These are phyloP conservation scores for Lepus americanus DNA, from an alignment of 2,113 vertebrate species.

Conservation along the genomic window DNA sequence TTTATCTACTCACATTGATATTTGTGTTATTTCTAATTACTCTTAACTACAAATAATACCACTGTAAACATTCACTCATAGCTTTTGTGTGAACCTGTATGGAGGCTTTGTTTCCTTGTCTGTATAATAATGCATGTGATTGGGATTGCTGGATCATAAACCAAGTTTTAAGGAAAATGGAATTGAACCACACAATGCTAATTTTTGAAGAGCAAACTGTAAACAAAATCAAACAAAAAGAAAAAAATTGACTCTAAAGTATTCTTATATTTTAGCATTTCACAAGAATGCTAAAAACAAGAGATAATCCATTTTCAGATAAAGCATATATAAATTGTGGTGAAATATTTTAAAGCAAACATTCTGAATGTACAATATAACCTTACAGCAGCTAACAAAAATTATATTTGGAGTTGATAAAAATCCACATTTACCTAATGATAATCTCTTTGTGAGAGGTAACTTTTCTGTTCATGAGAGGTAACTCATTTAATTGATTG, in stretches of 20 bases:
- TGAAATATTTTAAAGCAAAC: constrained; percentile 63
- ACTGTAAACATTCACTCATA: no score
- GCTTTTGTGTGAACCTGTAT: no score
- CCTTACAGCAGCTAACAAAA: constrained; percentile 37
- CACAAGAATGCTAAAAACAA: not conserved
- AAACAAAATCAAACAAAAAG: constrained; percentile 3
- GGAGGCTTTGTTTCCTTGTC: no score
- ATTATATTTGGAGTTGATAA: not conserved
- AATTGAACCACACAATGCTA: not conserved
- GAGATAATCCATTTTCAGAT: constrained; percentile 34
- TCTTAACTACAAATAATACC: no score
- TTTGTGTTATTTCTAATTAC: no score
- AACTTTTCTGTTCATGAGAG: not conserved
- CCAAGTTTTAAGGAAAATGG: not conserved
- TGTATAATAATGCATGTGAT: no score
- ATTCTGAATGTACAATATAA: constrained; percentile 53
- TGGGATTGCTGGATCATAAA: not conserved
- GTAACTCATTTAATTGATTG: constrained; percentile 30
- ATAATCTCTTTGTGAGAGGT: constrained; percentile 23
- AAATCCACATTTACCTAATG: constrained; percentile 35
- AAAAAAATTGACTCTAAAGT: not conserved
- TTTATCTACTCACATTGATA: no score
- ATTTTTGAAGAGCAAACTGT: constrained; percentile 56
- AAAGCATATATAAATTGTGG: constrained; percentile 11
- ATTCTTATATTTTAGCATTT: constrained; percentile 37